These are phyloP conservation scores for Resseliella maxima DNA, from an alignment of 2,888 invertebrate genomes.

Conservation along the genomic window DNA sequence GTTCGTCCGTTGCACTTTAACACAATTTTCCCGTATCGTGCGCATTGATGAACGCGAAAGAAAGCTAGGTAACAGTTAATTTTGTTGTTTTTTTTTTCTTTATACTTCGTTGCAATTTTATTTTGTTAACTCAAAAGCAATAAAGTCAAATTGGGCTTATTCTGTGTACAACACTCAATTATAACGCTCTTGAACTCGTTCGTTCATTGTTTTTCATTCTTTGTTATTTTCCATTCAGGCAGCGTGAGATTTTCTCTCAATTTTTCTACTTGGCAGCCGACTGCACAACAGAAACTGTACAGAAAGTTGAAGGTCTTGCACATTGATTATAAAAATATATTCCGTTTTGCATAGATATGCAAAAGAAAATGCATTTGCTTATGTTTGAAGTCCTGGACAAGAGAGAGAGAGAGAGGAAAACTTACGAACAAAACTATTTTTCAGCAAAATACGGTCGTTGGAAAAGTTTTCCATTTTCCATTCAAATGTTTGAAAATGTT, in stretches of 20 bases:
- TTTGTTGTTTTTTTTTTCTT: background rate
- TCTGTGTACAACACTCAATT: background rate
- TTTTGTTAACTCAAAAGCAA: constrained; percentile 13
- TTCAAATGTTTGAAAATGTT: background rate
- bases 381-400: no score
- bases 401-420: background rate
- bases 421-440: no score
- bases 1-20: background rate
- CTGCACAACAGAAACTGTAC: background rate
- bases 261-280: no score
- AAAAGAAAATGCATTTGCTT: background rate
- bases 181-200: constrained; percentile 25
- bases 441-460: no score
- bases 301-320: constrained; percentile 4
- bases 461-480: background rate
- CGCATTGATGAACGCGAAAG: background rate
- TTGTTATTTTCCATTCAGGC: background rate
- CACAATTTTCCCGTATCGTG: no score
- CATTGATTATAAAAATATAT: background rate
- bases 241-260: no score
- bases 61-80: background rate
- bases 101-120: background rate
- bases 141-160: constrained; percentile 33
- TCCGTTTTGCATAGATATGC: background rate
- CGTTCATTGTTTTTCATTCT: background rate